phyloP scores from a whole-genome alignment of 2,888 invertebrate species.

The Thalpophila matura region DNA sequence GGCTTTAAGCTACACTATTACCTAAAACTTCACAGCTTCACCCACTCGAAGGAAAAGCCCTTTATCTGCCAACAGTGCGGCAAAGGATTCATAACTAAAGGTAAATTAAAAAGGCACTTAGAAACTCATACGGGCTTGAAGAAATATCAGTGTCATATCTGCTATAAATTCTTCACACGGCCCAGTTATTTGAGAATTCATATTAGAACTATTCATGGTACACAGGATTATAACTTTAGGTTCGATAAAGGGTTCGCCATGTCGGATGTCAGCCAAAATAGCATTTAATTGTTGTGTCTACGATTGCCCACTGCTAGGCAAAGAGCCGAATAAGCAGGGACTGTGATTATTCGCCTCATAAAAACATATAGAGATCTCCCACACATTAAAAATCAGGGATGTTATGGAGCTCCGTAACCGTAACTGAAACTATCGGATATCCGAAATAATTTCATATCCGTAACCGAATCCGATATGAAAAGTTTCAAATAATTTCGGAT shows the following conservation, averaged over 20 bases:
- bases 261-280: conserved; percentile 39
- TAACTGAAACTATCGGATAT: too few relatives aligned
- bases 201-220: conserved; percentile 84
- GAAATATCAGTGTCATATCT: conserved; percentile 86
- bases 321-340: too few relatives aligned
- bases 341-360: too few relatives aligned
- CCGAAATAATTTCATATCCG: too few relatives aligned
- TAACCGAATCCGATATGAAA: too few relatives aligned
- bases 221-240: conserved; percentile 83
- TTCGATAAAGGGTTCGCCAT: conserved; percentile 59
- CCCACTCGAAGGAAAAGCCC: conserved; percentile 85
- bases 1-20: conserved; percentile 86
- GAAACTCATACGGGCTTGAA: conserved; percentile 85
- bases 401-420: too few relatives aligned
- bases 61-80: conserved; percentile 87
- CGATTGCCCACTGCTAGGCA: not conserved
- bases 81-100: conserved; percentile 85
- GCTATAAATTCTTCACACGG: conserved; percentile 86
- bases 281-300: conserved; percentile 7
- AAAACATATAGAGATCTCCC: too few relatives aligned
- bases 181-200: conserved; percentile 85
- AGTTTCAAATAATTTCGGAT: too few relatives aligned
- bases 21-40: conserved; percentile 83
- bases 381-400: too few relatives aligned
- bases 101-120: conserved; percentile 83